Evolutionary conservation across 2,113 vertebrate genomes (phyloP).

Genomic region (Vidua chalybeata): DNA sequence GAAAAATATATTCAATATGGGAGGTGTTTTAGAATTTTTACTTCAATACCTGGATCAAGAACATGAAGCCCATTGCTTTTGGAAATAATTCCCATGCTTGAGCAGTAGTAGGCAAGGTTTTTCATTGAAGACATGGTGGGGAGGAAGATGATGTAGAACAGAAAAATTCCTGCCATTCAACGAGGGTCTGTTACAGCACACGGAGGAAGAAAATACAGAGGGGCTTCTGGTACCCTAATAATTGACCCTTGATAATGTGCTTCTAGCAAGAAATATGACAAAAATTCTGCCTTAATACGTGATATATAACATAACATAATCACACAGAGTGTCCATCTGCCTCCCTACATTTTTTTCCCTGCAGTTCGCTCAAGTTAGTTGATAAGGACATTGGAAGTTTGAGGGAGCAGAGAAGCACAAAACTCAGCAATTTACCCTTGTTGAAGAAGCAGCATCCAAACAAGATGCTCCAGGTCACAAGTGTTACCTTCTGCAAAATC

Average conservation of each 20-base stretch:
- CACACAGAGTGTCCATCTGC: accelerated
- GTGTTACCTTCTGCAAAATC: background rate
- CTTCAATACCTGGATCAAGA: background rate
- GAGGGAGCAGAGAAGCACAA: background rate
- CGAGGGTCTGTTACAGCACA: background rate
- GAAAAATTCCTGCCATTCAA: background rate
- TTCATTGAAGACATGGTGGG: background rate
- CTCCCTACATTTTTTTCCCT: background rate
- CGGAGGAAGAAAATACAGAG: background rate
- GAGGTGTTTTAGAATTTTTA: background rate
- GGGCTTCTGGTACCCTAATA: background rate
- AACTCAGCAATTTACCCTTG: background rate
- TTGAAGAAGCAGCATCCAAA: accelerated
- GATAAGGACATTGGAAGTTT: background rate
- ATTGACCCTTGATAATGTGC: background rate
- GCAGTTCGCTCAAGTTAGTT: background rate
- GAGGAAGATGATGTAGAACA: background rate
- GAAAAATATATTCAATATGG: background rate
- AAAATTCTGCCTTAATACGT: background rate
- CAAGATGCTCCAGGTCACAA: background rate
- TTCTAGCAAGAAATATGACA: background rate
- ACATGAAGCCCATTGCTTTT: background rate
- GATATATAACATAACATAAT: background rate
- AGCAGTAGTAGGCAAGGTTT: background rate
- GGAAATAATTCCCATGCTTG: background rate